Conservation (phyloP, 2,888 invertebrate genomes). For the Agonopterix heracliana region DNA sequence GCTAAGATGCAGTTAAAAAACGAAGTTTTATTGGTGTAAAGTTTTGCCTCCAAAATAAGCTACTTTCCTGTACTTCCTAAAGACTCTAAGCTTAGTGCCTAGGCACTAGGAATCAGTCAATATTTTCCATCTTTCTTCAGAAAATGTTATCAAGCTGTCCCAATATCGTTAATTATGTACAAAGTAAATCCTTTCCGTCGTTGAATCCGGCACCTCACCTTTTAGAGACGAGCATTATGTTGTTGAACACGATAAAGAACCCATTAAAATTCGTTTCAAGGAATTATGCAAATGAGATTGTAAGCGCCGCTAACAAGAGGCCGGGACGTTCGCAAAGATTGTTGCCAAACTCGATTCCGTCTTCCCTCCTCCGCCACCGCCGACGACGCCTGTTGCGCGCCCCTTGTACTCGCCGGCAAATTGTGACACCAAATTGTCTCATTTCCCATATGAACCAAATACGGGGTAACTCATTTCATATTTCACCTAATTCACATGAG, state of each 20-base stretch:
- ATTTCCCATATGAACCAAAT: not conserved
- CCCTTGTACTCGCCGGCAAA: conserved; percentile 18
- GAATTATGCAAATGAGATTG: conserved; percentile 67
- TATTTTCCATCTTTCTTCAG: too few species aligned
- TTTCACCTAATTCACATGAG: not conserved
- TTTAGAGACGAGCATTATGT: conserved; percentile 45
- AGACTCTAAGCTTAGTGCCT: too few species aligned
- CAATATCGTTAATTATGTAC: too few species aligned
- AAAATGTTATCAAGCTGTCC: too few species aligned
- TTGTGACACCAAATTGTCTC: not conserved
- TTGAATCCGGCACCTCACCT: conserved; percentile 16
- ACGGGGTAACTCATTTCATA: not conserved
- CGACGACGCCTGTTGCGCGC: conserved; percentile 38
- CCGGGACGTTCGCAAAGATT: conserved; percentile 52
- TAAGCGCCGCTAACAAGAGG: conserved; percentile 54
- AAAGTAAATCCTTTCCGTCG: too few species aligned
- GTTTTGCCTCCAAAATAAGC: too few species aligned
- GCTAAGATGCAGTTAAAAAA: too few species aligned
- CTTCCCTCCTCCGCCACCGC: conserved; percentile 20
- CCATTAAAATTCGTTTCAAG: conserved; percentile 59
- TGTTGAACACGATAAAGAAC: conserved; percentile 57
- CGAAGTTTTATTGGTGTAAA: too few species aligned
- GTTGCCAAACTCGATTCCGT: conserved; percentile 55
- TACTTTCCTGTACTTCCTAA: too few species aligned
- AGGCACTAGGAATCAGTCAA: too few species aligned